Evolutionary conservation across 2,797 vertebrate species (phyloP).

Genomic region (Pseudochirops cupreus): DNA sequence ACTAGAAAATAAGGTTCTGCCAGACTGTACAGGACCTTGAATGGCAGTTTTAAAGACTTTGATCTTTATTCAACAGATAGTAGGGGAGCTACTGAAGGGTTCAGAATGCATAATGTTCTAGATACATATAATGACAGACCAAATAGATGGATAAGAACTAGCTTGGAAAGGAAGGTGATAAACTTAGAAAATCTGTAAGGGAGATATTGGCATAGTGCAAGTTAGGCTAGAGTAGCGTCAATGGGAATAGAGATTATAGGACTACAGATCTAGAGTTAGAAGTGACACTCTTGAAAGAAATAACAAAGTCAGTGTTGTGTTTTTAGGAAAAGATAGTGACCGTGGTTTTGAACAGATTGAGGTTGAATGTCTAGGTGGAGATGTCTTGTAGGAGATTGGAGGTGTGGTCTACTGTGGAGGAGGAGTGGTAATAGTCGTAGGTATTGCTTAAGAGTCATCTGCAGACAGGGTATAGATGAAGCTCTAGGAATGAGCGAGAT

Average conservation of each 20-base stretch:
- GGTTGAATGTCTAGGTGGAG: background rate
- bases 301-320: background rate
- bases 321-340: background rate
- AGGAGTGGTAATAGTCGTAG: background rate
- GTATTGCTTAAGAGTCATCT: background rate
- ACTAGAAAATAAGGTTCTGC: background rate
- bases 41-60: background rate
- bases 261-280: background rate
- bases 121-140: background rate
- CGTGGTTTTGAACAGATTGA: background rate
- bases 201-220: background rate
- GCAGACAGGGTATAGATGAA: background rate
- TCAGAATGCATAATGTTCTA: background rate
- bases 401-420: background rate
- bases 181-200: background rate
- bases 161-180: background rate
- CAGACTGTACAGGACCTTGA: background rate
- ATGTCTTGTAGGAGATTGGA: background rate
- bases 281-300: background rate
- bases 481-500: background rate
- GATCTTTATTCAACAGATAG: background rate
- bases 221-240: background rate
- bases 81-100: background rate
- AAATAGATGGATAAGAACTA: background rate
- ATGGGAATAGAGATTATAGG: background rate